These are phyloP conservation scores for Seira sanloemensis DNA, from an alignment of 2,888 invertebrate genomes.

Conservation along the genomic window DNA sequence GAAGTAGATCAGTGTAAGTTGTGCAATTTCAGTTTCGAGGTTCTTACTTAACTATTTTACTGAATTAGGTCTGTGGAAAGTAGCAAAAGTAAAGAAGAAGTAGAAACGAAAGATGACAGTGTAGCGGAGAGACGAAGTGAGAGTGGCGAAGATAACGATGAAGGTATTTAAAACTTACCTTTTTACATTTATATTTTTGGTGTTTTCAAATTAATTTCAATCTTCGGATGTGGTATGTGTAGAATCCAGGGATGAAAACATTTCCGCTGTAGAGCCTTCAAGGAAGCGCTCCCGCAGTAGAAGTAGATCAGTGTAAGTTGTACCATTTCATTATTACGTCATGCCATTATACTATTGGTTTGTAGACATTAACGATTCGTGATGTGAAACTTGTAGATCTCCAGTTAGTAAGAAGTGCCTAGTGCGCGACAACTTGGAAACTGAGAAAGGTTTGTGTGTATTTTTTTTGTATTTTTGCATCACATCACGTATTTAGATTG, in stretches of 20 bases:
- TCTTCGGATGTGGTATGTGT: not conserved
- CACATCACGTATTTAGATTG: not conserved
- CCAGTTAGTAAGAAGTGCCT: conserved; percentile 43
- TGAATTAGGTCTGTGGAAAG: conserved; percentile 25
- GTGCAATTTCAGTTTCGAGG: not conserved
- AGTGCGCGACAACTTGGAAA: not conserved
- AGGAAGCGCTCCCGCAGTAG: not conserved
- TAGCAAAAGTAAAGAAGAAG: conserved; percentile 15
- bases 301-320: conserved; percentile 30
- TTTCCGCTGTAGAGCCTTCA: not conserved
- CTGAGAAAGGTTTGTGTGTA: not conserved
- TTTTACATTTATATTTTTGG: conserved; percentile 12
- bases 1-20: conserved; percentile 31
- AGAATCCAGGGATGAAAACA: conserved; percentile 22
- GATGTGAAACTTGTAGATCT: conserved; percentile 22
- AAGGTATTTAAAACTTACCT: not conserved
- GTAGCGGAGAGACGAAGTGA: conserved; percentile 1
- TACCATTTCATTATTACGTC: not conserved
- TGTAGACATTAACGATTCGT: too few relatives aligned
- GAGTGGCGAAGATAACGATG: not conserved
- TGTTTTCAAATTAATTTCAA: not conserved
- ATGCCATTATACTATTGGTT: too few relatives aligned
- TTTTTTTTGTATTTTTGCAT: not conserved
- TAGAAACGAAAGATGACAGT: not conserved
- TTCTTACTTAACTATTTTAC: not conserved